Conservation (phyloP, 2,113 vertebrate species). For the Anarhynchus alexandrinus region DNA sequence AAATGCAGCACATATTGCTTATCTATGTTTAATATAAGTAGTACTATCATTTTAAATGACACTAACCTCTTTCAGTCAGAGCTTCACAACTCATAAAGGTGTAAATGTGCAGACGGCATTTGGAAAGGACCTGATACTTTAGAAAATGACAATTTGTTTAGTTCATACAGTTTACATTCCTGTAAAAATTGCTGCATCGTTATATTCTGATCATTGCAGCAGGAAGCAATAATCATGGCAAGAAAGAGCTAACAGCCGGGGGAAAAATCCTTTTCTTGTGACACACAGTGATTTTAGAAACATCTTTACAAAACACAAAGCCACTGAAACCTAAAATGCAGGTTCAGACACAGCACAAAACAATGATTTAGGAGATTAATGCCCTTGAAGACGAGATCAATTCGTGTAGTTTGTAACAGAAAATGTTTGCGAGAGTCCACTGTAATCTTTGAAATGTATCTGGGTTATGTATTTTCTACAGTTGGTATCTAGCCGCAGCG, state of each 20-base stretch:
- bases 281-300: not conserved
- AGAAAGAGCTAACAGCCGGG: not conserved
- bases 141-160: not conserved
- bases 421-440: not conserved
- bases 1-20: not conserved
- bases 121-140: not conserved
- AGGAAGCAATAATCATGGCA: constrained; percentile 8
- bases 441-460: not conserved
- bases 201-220: not conserved
- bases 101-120: not conserved
- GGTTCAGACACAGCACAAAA: not conserved
- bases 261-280: not conserved
- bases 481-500: not conserved
- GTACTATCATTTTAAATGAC: not conserved
- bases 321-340: not conserved
- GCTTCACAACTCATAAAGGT: not conserved
- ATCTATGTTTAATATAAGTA: not conserved
- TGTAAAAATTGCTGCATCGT: not conserved
- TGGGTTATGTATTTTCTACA: not conserved
- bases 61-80: not conserved
- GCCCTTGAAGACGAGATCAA: not conserved
- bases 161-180: not conserved
- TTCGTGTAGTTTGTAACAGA: not conserved
- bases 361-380: not conserved
- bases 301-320: not conserved